A percentile compares a stretch with the other conserved stretches of the same genome.
Evolutionary conservation across 2,797 vertebrate species (phyloP).

Genomic region (Falco concolor): DNA sequence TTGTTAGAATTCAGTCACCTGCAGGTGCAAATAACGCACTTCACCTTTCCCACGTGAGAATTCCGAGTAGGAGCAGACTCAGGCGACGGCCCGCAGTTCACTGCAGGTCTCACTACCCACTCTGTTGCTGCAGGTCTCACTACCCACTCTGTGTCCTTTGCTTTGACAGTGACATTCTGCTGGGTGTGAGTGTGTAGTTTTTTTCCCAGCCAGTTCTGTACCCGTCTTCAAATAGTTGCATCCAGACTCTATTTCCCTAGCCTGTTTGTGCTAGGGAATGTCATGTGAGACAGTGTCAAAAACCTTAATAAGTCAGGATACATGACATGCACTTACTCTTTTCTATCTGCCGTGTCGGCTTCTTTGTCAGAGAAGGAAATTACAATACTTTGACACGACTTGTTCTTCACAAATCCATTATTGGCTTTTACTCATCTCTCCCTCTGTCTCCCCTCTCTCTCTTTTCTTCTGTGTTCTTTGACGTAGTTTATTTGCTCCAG

Average conservation of each 20-base stretch:
- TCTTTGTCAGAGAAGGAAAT: slow-evolving; percentile 40
- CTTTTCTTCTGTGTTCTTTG: not conserved
- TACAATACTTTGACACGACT: not conserved
- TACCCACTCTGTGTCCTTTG: not conserved
- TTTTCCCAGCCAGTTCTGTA: not conserved
- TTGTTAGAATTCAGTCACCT: not conserved
- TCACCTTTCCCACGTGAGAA: not conserved
- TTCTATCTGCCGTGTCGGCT: not conserved
- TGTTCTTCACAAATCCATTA: slow-evolving; percentile 23
- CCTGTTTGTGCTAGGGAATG: not conserved
- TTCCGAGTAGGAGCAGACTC: not conserved
- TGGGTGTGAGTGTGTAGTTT: not conserved
- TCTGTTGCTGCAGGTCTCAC: not conserved
- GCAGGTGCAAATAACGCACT: not conserved
- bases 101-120: not conserved
- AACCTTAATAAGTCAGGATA: slow-evolving; percentile 16
- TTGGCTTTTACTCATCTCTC: slow-evolving; percentile 11
- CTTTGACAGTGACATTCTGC: not conserved
- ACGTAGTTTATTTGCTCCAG: not conserved
- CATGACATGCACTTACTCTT: not conserved
- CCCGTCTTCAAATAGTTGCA: not conserved
- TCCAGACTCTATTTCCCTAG: not conserved
- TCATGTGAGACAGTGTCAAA: not conserved
- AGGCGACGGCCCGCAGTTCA: accelerated
- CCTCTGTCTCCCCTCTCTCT: not conserved